Evolutionary conservation across 2,888 invertebrate species (phyloP).

Genomic region (Phyllotreta striolata): DNA sequence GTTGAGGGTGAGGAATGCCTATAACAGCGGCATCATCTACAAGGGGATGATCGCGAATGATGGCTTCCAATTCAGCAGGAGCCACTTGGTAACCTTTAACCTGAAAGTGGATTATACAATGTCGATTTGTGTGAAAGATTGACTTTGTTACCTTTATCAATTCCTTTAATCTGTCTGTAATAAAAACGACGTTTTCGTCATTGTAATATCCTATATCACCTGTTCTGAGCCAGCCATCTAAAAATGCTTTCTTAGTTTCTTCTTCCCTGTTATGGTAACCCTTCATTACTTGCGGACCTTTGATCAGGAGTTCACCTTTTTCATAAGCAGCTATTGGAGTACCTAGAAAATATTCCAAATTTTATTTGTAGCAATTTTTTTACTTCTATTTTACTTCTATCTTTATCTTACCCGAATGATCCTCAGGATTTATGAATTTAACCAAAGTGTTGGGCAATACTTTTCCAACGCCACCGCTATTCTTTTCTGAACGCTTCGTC

Average conservation of each 20-base stretch:
- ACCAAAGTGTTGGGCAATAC: slow-evolving; percentile 69
- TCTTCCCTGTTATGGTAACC: slow-evolving; percentile 80
- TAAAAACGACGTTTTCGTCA: slow-evolving; percentile 70
- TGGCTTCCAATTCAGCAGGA: slow-evolving; percentile 85
- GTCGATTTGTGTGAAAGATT: neutral
- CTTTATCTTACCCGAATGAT: slow-evolving; percentile 39
- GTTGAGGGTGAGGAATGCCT: slow-evolving; percentile 72
- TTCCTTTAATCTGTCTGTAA: slow-evolving; percentile 82
- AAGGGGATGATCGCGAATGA: slow-evolving; percentile 74
- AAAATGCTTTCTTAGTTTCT: slow-evolving; percentile 64
- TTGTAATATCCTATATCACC: slow-evolving; percentile 70
- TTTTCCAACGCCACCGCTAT: slow-evolving; percentile 64
- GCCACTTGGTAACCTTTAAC: slow-evolving; percentile 70
- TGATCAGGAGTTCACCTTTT: slow-evolving; percentile 76
- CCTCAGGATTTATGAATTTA: slow-evolving; percentile 67
- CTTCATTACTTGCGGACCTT: slow-evolving; percentile 84
- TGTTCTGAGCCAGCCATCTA: slow-evolving; percentile 77
- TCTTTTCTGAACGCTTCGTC: slow-evolving; percentile 23
- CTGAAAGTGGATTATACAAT: slow-evolving; percentile 17
- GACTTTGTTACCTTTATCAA: slow-evolving; percentile 70
- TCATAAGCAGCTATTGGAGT: slow-evolving; percentile 32
- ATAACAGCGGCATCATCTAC: slow-evolving; percentile 85
- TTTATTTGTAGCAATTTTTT: neutral
- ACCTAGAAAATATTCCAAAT: slow-evolving; percentile 13
- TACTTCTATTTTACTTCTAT: neutral